Percentiles rank a stretch among this genome's conserved stretches.
Conservation (phyloP, 2,888 invertebrate genomes). For the Seira musarum region DNA sequence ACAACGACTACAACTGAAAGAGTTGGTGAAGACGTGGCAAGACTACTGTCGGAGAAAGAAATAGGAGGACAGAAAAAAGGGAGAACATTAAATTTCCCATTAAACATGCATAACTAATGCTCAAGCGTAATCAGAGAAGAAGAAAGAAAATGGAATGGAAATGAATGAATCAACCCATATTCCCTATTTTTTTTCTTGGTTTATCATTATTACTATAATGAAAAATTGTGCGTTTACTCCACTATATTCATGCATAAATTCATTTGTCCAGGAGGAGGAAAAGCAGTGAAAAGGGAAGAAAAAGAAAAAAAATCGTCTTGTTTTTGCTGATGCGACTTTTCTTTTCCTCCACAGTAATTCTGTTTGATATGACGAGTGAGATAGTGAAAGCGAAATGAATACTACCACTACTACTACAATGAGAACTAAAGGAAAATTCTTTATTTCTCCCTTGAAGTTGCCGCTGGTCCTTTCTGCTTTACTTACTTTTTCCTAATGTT, state of each 20-base stretch:
- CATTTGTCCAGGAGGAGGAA: background rate
- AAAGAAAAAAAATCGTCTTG: background rate
- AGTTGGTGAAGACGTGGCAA: conserved; percentile 2
- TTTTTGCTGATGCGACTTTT: background rate
- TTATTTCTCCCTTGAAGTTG: background rate
- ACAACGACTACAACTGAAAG: conserved; percentile 13
- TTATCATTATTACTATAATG: background rate
- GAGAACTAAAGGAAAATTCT: background rate
- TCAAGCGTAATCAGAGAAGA: conserved; percentile 19
- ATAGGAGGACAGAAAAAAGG: conserved; percentile 14
- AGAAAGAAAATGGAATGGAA: conserved; percentile 32
- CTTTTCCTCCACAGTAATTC: background rate
- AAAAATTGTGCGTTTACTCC: background rate
- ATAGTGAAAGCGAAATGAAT: background rate
- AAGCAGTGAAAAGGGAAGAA: background rate
- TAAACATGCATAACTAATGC: conserved; percentile 40
- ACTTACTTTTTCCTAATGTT: background rate
- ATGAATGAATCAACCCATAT: conserved; percentile 55
- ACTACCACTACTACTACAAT: too few species aligned
- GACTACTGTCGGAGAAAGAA: background rate
- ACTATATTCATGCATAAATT: background rate
- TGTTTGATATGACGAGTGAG: background rate
- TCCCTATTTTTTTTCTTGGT: conserved; percentile 15
- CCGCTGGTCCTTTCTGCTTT: background rate
- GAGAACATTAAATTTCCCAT: conserved; percentile 30